phyloP scores from a whole-genome alignment of 2,888 invertebrate genomes.

The Selenia dentaria region DNA sequence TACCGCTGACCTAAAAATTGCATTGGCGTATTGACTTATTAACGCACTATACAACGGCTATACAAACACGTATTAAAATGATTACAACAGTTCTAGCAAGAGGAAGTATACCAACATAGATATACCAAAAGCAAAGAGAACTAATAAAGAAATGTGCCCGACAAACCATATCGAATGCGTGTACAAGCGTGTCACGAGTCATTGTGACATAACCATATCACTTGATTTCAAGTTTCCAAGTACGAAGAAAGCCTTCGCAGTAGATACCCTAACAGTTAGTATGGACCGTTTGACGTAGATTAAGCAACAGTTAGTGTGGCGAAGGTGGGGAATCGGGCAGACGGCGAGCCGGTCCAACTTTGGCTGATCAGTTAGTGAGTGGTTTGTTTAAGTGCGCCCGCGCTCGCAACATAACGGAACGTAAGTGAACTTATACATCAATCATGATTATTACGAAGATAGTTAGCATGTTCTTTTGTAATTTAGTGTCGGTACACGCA shows the following conservation, averaged over 20 bases:
- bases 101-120: no score
- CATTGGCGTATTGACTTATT: no score
- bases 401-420: constrained; percentile 34
- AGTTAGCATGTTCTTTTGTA: constrained; percentile 18
- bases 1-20: no score
- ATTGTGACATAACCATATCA: constrained; percentile 32
- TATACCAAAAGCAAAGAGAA: no score
- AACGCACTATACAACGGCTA: no score
- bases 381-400: constrained; percentile 45
- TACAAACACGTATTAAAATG: no score
- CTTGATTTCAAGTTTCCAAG: constrained; percentile 17
- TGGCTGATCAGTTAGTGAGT: constrained; percentile 46
- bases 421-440: constrained; percentile 41
- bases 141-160: constrained; percentile 2
- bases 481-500: constrained; percentile 21
- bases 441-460: constrained; percentile 1
- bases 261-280: constrained; percentile 7
- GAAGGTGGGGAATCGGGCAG: constrained; percentile 40
- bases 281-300: constrained; percentile 3
- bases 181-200: constrained; percentile 17
- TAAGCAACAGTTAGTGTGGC: constrained; percentile 17
- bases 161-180: constrained; percentile 7
- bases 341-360: constrained; percentile 28
- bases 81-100: no score
- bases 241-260: constrained; percentile 41